Conservation (phyloP, 2,888 invertebrate species). For the Yponomeuta cagnagella region DNA sequence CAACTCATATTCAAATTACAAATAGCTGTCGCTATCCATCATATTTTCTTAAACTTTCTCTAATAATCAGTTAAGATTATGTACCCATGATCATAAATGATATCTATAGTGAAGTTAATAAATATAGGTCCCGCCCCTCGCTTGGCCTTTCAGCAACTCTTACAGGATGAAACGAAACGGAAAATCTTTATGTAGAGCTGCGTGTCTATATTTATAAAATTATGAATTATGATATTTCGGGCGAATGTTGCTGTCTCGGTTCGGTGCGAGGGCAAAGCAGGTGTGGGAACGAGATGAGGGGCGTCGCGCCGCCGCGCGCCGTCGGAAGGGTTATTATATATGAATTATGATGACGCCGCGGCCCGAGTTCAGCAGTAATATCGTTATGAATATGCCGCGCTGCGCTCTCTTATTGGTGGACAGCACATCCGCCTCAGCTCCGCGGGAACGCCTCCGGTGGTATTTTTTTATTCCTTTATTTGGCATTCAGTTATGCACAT, state of each 20-base stretch:
- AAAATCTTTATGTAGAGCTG: slow-evolving; percentile 42
- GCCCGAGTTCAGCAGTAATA: slow-evolving; percentile 72
- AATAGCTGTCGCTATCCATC: slow-evolving; percentile 59
- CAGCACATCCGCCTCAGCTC: slow-evolving; percentile 66
- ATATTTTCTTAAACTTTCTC: background rate
- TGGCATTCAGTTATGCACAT: slow-evolving; percentile 74
- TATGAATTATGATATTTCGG: slow-evolving; percentile 72
- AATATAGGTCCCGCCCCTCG: background rate
- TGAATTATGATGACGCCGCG: slow-evolving; percentile 75
- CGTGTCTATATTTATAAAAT: slow-evolving; percentile 49
- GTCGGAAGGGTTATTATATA: slow-evolving; percentile 75
- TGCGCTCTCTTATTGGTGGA: slow-evolving; percentile 70
- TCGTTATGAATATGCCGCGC: slow-evolving; percentile 75
- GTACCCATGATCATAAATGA: background rate
- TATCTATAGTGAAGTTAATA: background rate
- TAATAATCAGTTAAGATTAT: background rate
- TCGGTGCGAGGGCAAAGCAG: slow-evolving; percentile 34
- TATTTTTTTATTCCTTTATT: slow-evolving; percentile 70
- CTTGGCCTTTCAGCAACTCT: background rate
- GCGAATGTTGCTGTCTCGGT: slow-evolving; percentile 53
- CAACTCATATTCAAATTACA: slow-evolving; percentile 75
- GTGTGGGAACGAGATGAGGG: slow-evolving; percentile 59
- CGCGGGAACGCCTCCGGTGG: slow-evolving; percentile 71
- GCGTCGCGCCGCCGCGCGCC: slow-evolving; percentile 53
- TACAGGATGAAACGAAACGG: slow-evolving; percentile 42